Evolutionary conservation across 2,888 invertebrate genomes (phyloP).

Genomic region (Drosophila bunnanda): DNA sequence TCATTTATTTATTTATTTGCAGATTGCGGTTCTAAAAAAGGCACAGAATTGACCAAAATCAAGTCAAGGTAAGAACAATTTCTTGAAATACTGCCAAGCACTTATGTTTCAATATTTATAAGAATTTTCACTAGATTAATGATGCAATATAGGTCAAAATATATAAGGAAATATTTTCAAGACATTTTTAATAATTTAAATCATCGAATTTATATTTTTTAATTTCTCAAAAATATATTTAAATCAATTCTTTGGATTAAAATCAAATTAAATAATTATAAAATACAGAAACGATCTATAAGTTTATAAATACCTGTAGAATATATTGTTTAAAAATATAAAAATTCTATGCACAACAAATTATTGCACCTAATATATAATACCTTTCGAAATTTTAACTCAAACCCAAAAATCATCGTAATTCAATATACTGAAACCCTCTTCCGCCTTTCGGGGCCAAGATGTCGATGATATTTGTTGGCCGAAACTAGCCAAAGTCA

Average conservation of each 20-base stretch:
- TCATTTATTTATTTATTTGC: not conserved
- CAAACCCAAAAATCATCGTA: not conserved
- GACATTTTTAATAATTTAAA: not conserved
- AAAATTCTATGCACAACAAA: not conserved
- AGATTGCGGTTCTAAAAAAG: not conserved
- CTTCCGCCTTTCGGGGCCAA: not conserved
- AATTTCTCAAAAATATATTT: not conserved
- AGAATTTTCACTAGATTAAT: not conserved
- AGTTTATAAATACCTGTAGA: not conserved
- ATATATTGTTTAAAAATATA: not conserved
- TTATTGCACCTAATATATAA: too few species aligned
- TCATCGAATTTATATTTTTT: not conserved
- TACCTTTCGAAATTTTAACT: not conserved
- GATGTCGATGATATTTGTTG: constrained; percentile 28
- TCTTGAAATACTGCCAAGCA: not conserved
- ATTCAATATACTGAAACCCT: not conserved
- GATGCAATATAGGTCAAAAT: not conserved
- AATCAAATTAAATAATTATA: not conserved
- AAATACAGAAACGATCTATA: too few species aligned
- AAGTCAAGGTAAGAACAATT: not conserved
- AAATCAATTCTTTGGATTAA: not conserved
- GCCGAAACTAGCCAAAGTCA: constrained; percentile 38
- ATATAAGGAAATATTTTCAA: not conserved
- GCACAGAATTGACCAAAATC: too few species aligned
- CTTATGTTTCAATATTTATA: not conserved